Evolutionary conservation across 2,113 vertebrate genomes (phyloP), one percentile per base, ranked within the genome.

Genomic region (Stictonetta naevosa): DNA sequence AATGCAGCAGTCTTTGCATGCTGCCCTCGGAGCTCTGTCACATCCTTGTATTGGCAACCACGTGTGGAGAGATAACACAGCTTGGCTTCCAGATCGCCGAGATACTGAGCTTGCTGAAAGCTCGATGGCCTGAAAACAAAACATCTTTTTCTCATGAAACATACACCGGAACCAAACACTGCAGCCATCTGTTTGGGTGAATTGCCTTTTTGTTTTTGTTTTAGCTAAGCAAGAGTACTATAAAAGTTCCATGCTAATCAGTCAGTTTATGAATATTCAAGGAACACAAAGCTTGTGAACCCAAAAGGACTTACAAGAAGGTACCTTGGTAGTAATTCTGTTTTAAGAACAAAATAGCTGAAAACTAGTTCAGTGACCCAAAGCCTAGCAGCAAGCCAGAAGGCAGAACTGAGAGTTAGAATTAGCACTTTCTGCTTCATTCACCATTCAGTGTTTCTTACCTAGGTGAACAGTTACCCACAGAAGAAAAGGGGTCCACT

Each of bases 1-100:
- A 64, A 9, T 4, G 19, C 60, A 14, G 6, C 8, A 3, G 11
- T 2, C 46, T 28, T 33, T 29, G 36, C 60, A 26, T 1, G 0
- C 23, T 16, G 6, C 36, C n/a, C 29, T 29, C 6, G 26, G n/a
- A 40, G 62, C 14, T 2, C 52, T 21, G 72, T 56, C 63, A 34
- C 48, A 20, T 46, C 69, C 69, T 38, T 10, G 34, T 2, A 5
- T 8, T 28, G 78, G 29, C 44, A 52, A 28, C 14, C 1, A 4
- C 11, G 3, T 1, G 5, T 8, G 48, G 18, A 38, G n/a, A 42
- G 53, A 59, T 11, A 48, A 8, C 26, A 8, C 10, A 6, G 60
- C 86, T 38, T 46, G 77, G 59, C 75, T 84, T 40, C 40, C 77
- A 36, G 7, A 4, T 2, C 52, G 13, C 40, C 2, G 2, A 29